These are phyloP conservation scores for Nomada hirtipes DNA, from an alignment of 2,888 invertebrate genomes.

Conservation along the genomic window DNA sequence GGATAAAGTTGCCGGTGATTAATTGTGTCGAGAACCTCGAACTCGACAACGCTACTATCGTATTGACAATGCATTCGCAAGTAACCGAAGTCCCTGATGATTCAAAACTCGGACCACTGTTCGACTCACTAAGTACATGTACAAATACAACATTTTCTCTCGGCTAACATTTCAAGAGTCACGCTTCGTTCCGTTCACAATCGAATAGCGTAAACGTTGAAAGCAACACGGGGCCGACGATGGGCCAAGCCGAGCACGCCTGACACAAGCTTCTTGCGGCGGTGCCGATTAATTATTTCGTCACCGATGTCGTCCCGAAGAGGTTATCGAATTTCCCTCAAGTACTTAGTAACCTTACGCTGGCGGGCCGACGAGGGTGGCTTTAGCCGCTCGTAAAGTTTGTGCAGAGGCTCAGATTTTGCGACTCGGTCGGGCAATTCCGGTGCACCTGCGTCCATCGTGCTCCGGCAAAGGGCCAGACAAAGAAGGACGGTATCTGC, in stretches of 20 bases:
- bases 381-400: slow-evolving; percentile 64
- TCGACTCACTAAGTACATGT: too few species aligned
- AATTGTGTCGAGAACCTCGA: slow-evolving; percentile 16
- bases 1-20: slow-evolving; percentile 9
- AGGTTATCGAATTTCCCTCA: slow-evolving; percentile 59
- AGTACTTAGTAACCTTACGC: slow-evolving; percentile 54
- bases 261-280: neutral
- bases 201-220: too few species aligned
- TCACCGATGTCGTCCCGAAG: slow-evolving; percentile 51
- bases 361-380: slow-evolving; percentile 35
- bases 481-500: neutral
- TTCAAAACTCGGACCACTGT: neutral
- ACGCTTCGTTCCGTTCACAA: too few species aligned
- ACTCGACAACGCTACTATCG: neutral
- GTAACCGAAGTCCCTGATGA: neutral
- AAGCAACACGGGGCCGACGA: too few species aligned
- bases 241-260: neutral
- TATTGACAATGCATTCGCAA: slow-evolving; percentile 1
- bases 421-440: slow-evolving; percentile 61
- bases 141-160: too few species aligned
- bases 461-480: neutral
- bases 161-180: too few species aligned
- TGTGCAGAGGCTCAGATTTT: slow-evolving; percentile 65
- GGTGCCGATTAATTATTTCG: slow-evolving; percentile 66
- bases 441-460: slow-evolving; percentile 69